Evolutionary conservation across 35 echinoderm and acorn worm genomes (phyloP).

Genomic region (Strongylocentrotus purpuratus): DNA sequence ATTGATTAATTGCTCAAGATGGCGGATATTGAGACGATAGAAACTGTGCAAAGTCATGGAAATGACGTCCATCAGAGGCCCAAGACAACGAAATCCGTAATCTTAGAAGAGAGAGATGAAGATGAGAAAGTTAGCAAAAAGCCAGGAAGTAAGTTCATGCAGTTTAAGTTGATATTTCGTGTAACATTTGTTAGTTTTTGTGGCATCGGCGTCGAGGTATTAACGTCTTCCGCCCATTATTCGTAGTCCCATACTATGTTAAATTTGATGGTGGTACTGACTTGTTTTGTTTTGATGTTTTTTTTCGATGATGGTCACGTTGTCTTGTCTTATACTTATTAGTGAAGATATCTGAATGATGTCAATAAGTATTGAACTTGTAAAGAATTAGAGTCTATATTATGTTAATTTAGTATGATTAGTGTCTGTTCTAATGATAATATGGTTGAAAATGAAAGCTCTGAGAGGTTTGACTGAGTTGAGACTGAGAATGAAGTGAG

Average conservation of each 20-base stretch:
- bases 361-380: no score
- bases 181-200: neutral
- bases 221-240: neutral
- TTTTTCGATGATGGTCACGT: no score
- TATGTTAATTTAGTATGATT: no score
- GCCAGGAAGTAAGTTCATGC: constrained; percentile 61
- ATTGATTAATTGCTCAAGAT: constrained; percentile 12
- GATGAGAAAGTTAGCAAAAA: constrained; percentile 66
- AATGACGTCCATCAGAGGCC: constrained; percentile 39
- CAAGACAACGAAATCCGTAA: constrained; percentile 7
- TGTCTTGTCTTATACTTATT: no score
- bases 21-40: constrained; percentile 24
- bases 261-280: neutral
- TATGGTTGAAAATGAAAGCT: no score
- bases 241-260: neutral
- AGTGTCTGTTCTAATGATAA: no score
- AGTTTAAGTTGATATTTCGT: neutral
- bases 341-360: no score
- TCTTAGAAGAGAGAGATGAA: neutral
- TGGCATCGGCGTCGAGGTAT: neutral
- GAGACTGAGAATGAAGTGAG: no score
- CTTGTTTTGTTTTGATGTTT: neutral
- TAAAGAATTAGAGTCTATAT: no score
- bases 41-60: neutral
- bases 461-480: no score